Percentiles rank a stretch among this genome's conserved stretches.
Evolutionary conservation across 2,797 vertebrate genomes (phyloP).

Genomic region (Acanthurus lineatus): DNA sequence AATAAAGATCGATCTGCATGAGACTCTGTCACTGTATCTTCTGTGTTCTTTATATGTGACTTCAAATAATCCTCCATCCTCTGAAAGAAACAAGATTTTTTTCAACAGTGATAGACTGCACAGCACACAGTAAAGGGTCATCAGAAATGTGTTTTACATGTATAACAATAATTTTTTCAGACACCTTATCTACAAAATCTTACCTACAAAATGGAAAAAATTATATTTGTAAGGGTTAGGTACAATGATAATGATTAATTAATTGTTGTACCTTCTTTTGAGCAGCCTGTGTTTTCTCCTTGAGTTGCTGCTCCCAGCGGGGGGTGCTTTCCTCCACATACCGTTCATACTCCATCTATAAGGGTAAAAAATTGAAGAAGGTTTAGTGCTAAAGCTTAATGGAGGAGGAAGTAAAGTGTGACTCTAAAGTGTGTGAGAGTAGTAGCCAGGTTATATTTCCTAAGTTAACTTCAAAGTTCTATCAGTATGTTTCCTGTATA

Average conservation of each 20-base stretch:
- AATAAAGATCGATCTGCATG: conserved; percentile 17
- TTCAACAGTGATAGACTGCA: background rate
- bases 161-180: background rate
- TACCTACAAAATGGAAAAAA: no score
- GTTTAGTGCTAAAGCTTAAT: conserved; percentile 23
- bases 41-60: conserved; percentile 42
- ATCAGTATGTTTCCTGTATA: background rate
- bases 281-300: conserved; percentile 67
- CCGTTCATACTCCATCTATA: conserved; percentile 81
- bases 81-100: conserved; percentile 54
- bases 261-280: conserved; percentile 67
- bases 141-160: background rate
- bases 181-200: no score
- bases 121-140: background rate
- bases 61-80: conserved; percentile 64
- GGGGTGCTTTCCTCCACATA: conserved; percentile 76
- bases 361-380: conserved; percentile 29
- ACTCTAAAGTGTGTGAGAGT: background rate
- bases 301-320: conserved; percentile 76
- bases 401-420: background rate
- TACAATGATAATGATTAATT: no score
- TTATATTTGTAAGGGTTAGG: no score
- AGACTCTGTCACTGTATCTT: conserved; percentile 35
- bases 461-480: background rate
- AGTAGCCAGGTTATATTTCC: background rate